phyloP scores from a whole-genome alignment of 2,797 vertebrate genomes.

The Gobionotothen gibberifrons region DNA sequence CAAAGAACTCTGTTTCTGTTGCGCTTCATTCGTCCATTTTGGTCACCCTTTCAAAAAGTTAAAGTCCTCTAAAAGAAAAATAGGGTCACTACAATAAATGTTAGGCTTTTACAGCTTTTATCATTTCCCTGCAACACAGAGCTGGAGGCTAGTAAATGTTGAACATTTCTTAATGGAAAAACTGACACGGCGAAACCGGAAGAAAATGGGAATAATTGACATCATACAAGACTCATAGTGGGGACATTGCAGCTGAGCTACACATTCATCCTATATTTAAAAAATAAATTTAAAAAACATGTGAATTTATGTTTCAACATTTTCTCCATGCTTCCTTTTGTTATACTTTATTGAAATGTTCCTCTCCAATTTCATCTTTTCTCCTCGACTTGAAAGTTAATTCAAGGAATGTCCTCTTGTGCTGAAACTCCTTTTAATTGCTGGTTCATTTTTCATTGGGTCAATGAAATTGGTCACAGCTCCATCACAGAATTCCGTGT shows the following conservation, averaged over 20 bases:
- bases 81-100: background rate
- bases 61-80: background rate
- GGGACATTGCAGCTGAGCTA: background rate
- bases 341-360: background rate
- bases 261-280: background rate
- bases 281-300: background rate
- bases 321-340: background rate
- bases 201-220: accelerated
- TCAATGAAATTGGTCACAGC: conserved; percentile 72
- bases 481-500: conserved; percentile 57
- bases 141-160: background rate
- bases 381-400: conserved; percentile 25
- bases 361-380: conserved; percentile 14
- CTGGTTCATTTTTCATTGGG: conserved; percentile 66
- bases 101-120: background rate
- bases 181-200: background rate
- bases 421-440: conserved; percentile 68
- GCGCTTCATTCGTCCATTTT: conserved; percentile 8
- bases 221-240: background rate
- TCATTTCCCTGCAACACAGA: background rate
- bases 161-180: background rate
- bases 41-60: background rate
- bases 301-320: background rate
- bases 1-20: conserved; percentile 20
- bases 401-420: conserved; percentile 56